Percentiles rank a stretch among this genome's conserved stretches.
Conservation (phyloP, 2,888 invertebrate genomes). For the Teleogryllus oceanicus region DNA sequence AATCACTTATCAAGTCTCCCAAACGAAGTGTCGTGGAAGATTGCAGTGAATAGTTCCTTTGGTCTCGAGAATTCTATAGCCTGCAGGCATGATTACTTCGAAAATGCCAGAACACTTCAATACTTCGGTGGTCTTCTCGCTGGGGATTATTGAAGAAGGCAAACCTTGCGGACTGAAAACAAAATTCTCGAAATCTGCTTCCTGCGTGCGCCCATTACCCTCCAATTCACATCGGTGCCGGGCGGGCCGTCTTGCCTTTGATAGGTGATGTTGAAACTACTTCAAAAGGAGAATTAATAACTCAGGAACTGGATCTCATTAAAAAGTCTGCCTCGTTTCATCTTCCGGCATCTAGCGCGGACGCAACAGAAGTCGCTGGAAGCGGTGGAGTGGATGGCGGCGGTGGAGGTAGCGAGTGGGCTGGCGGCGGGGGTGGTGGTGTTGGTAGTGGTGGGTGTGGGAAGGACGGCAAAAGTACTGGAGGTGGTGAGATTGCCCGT, state of each 20-base stretch:
- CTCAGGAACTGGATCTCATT: neutral
- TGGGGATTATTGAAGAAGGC: neutral
- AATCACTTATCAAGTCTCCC: too few relatives aligned
- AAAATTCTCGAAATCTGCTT: neutral
- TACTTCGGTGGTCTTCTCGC: neutral
- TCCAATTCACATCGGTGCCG: neutral
- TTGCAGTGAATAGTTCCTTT: too few relatives aligned
- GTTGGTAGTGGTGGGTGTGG: too few relatives aligned
- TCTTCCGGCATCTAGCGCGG: neutral
- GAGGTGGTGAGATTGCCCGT: too few relatives aligned
- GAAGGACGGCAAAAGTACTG: too few relatives aligned
- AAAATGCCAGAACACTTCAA: neutral
- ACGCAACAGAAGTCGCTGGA: conserved; percentile 18
- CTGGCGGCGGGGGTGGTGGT: neutral
- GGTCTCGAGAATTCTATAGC: too few relatives aligned
- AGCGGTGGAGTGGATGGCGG: neutral
- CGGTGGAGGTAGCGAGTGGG: neutral
- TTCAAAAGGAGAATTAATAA: neutral
- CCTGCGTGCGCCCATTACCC: neutral
- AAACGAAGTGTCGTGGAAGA: too few relatives aligned
- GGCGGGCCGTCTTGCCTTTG: neutral
- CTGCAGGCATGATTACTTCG: neutral
- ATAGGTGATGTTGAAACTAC: conserved; percentile 3
- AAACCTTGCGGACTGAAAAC: neutral
- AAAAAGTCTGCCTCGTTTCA: neutral